Evolutionary conservation across 2,888 invertebrate genomes (phyloP).

Genomic region (Ptycholaimellus sp.): DNA sequence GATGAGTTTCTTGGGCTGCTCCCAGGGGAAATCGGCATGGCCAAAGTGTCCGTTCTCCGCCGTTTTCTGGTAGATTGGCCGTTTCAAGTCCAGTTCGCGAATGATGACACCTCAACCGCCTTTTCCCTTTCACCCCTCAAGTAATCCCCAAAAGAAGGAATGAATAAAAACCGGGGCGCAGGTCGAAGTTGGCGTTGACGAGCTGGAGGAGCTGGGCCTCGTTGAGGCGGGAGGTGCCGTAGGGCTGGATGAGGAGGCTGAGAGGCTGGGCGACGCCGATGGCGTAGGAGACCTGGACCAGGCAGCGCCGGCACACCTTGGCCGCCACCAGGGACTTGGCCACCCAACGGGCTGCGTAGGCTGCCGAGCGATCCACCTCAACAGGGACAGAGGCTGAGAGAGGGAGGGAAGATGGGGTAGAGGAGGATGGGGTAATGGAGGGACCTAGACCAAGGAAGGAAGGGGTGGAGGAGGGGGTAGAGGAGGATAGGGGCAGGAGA

Average conservation of each 20-base stretch:
- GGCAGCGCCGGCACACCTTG: slow-evolving; percentile 76
- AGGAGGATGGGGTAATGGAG: too few species aligned
- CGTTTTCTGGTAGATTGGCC: slow-evolving; percentile 87
- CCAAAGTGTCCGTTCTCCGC: slow-evolving; percentile 98
- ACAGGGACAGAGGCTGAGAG: slow-evolving; percentile 84
- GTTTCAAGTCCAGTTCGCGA: slow-evolving; percentile 44
- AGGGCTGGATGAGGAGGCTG: slow-evolving; percentile 85
- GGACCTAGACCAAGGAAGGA: too few species aligned
- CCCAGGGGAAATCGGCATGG: slow-evolving; percentile 84
- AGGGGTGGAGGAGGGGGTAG: too few species aligned
- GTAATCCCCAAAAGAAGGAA: too few species aligned
- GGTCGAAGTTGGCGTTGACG: slow-evolving; percentile 78
- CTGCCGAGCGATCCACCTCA: slow-evolving; percentile 49
- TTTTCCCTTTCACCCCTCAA: too few species aligned
- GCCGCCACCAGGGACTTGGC: slow-evolving; percentile 87
- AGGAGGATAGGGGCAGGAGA: too few species aligned
- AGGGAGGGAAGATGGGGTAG: too few species aligned
- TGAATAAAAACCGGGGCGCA: slow-evolving; percentile 93
- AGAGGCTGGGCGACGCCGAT: slow-evolving; percentile 92
- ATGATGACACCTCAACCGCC: too few species aligned
- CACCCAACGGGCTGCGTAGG: slow-evolving; percentile 94
- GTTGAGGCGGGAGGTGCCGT: slow-evolving; percentile 57
- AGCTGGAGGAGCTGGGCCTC: slow-evolving; percentile 58
- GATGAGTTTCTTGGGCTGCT: slow-evolving; percentile 55
- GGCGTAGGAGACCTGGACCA: slow-evolving; percentile 63